Base-by-base conservation (phyloP, 2,888 invertebrate species). In the Pandemis corylana region DNA sequence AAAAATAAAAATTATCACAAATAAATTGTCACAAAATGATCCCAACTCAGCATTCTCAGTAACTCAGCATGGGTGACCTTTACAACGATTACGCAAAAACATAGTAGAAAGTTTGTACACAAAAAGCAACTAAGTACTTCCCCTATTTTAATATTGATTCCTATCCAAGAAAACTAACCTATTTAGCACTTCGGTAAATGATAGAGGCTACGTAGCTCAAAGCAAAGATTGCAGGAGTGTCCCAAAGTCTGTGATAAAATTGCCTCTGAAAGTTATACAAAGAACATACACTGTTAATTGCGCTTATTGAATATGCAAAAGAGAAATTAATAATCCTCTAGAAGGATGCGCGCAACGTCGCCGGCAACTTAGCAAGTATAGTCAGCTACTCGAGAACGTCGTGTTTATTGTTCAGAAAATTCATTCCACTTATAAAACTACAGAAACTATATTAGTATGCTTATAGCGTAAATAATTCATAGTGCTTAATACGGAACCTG, bases 231-330 rank as follows among this genome's bases (percentile, higher is more conserved):
- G 51, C 65, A 15, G 36, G 41, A 56, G 51, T 61, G 41, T 12
- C 15, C 5, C 5, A 53, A 74, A 65, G 28, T 15, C 5, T 44
- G 10, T 65, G 49, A 65, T 66, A 46, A 36, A 70, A 70, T 51
- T 66, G 69, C 46, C 20, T 70, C 28, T 51, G 51, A 66, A 74
- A 74, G 65, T 74, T 74, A 68, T 36, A 66, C 51, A 42, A 69
- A 46, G 65, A 62, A 49, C 51, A 53, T 66, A 63, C 9, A 77
- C 77, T 77, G 77, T 79, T 77, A 72, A 79, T 77, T 77, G 66
- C 76, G 82, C 79, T 79, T 80, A 77, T 73, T 80, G 80, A 83
- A 81, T 85, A 84, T 84, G 82, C 80, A 79, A 82, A 82, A 75
- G 76, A 61, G 78, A 77, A 76, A 76, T 71, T 77, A 71, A 82